These are phyloP conservation scores for Magallana gigas DNA, from an alignment of 1,140 invertebrate genomes.

Conservation along the genomic window DNA sequence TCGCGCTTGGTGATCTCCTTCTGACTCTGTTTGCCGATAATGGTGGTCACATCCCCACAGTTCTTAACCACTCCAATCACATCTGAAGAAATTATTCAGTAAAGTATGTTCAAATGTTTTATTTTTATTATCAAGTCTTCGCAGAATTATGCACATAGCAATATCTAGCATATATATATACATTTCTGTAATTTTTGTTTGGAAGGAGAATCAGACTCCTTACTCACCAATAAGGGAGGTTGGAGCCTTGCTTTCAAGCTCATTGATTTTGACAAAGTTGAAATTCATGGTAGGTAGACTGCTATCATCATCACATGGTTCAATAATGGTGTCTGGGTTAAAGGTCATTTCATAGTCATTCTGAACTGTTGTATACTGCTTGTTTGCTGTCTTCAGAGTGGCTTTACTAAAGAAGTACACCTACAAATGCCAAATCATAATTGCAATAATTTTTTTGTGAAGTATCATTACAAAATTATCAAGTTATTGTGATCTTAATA, in stretches of 20 bases:
- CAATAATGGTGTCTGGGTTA: slow-evolving; percentile 85
- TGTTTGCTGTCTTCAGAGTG: slow-evolving; percentile 93
- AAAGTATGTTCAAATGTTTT: neutral
- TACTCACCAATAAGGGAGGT: slow-evolving; percentile 87
- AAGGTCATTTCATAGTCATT: slow-evolving; percentile 99
- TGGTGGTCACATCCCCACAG: slow-evolving; percentile 85
- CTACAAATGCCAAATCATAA: slow-evolving; percentile 74
- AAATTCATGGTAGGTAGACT: slow-evolving; percentile 90
- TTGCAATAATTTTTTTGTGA: too few relatives aligned
- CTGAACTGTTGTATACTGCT: slow-evolving; percentile 89
- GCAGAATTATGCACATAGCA: too few relatives aligned
- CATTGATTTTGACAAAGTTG: slow-evolving; percentile 89
- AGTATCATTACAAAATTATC: too few relatives aligned
- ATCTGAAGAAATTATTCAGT: slow-evolving; percentile 83
- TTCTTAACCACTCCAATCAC: slow-evolving; percentile 93
- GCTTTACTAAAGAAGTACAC: slow-evolving; percentile 93
- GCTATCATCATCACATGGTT: slow-evolving; percentile 81
- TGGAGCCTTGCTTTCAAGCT: slow-evolving; percentile 85
- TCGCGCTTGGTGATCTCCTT: slow-evolving; percentile 95
- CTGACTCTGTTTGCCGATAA: slow-evolving; percentile 87
- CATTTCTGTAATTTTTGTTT: too few relatives aligned
- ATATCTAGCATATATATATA: too few relatives aligned
- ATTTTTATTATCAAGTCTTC: too few relatives aligned
- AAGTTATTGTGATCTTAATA: too few relatives aligned
- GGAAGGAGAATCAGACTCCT: neutral